Conservation (phyloP, 1,140 invertebrate species). For the Ectropis grisescens region DNA sequence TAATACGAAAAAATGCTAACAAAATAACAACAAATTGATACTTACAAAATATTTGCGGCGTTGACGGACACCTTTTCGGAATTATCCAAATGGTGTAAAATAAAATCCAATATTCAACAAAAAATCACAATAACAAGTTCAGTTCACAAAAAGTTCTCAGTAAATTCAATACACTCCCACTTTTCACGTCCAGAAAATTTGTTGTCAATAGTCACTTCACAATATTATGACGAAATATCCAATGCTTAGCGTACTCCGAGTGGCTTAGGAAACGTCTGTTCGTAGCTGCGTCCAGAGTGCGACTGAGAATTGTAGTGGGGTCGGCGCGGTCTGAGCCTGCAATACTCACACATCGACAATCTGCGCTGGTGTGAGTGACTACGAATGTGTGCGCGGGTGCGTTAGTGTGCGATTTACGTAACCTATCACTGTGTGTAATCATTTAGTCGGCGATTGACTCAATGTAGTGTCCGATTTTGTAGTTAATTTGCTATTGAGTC, state of each 20-base stretch:
- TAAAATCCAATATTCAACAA: conserved; percentile 59
- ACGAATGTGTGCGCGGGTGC: conserved; percentile 1
- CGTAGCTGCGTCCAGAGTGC: conserved; percentile 41
- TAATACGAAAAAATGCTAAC: conserved; percentile 4
- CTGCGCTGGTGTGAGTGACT: too few species aligned
- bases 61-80: conserved; percentile 54
- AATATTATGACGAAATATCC: conserved; percentile 65
- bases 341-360: conserved; percentile 50
- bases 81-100: conserved; percentile 63
- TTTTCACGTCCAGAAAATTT: conserved; percentile 52
- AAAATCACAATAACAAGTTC: too few species aligned
- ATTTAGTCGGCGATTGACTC: conserved; percentile 55
- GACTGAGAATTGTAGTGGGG: conserved; percentile 66
- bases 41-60: conserved; percentile 68
- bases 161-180: conserved; percentile 45
- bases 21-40: too few species aligned
- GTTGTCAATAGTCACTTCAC: conserved; percentile 63
- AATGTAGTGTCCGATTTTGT: conserved; percentile 58
- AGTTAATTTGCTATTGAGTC: conserved; percentile 62
- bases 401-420: conserved; percentile 56
- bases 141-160: conserved; percentile 53
- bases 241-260: conserved; percentile 39
- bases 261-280: conserved; percentile 42
- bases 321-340: conserved; percentile 49
- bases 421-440: conserved; percentile 54